These are phyloP conservation scores for Cebidichthys violaceus DNA, from an alignment of 2,113 vertebrate species.

Conservation along the genomic window DNA sequence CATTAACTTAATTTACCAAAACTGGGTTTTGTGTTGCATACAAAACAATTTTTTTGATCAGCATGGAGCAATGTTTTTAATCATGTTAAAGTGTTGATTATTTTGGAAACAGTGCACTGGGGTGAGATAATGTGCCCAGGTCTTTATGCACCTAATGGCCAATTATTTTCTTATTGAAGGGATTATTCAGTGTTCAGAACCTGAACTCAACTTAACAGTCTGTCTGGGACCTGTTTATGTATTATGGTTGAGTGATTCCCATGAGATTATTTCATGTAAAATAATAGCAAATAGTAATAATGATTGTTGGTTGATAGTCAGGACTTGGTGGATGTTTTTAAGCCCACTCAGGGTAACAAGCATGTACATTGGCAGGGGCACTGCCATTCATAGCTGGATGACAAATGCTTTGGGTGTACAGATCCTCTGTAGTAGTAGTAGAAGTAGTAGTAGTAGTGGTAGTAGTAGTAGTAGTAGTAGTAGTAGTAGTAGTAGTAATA, in stretches of 20 bases:
- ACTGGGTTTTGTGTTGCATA: background rate
- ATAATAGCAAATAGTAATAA: background rate
- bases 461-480: background rate
- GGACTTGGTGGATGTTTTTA: background rate
- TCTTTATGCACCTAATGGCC: conserved; percentile 30
- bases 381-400: background rate
- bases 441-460: background rate
- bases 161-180: conserved; percentile 55
- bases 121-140: conserved; percentile 32
- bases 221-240: conserved; percentile 37
- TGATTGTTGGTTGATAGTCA: background rate
- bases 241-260: conserved; percentile 20
- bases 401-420: background rate
- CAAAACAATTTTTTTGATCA: background rate
- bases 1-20: background rate
- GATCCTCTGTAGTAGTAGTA: background rate
- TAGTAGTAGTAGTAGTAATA: background rate
- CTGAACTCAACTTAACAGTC: conserved; percentile 13
- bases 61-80: background rate
- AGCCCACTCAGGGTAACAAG: background rate
- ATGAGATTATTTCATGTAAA: conserved; percentile 32
- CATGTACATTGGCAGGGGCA: background rate
- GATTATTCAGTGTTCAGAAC: conserved; percentile 32
- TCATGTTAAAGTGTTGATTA: conserved; percentile 21
- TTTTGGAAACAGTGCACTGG: conserved; percentile 35